phyloP scores from a whole-genome alignment of 2,797 vertebrate species.

The Catharus ustulatus region DNA sequence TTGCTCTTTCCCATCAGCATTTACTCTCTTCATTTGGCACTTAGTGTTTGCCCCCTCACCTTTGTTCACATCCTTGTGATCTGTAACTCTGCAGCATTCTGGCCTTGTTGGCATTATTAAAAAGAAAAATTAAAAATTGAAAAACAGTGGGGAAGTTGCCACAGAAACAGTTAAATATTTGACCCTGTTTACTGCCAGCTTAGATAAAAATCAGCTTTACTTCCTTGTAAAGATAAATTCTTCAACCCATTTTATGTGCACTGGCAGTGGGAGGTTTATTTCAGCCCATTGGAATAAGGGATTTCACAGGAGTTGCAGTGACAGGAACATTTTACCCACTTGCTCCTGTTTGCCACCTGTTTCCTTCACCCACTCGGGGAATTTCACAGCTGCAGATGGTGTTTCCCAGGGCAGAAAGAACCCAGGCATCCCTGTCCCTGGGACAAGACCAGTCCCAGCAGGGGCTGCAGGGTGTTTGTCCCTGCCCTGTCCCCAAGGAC shows the following conservation, averaged over 20 bases:
- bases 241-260: neutral
- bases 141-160: constrained; percentile 9
- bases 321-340: constrained; percentile 43
- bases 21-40: neutral
- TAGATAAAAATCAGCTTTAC: constrained; percentile 65
- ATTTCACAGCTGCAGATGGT: constrained; percentile 32
- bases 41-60: neutral
- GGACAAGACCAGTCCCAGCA: neutral
- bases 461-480: neutral
- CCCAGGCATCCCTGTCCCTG: neutral
- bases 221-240: constrained; percentile 35
- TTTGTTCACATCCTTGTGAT: neutral
- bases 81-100: neutral
- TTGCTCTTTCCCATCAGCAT: neutral
- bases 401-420: neutral
- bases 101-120: neutral
- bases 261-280: constrained; percentile 18
- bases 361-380: constrained; percentile 1
- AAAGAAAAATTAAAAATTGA: neutral
- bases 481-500: neutral
- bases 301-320: constrained; percentile 26
- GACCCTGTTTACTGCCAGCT: constrained; percentile 59
- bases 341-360: constrained; percentile 57
- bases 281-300: constrained; percentile 23
- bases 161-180: constrained; percentile 66